A percentile compares a stretch with the other conserved stretches of the same genome.
These are phyloP conservation scores for Drosophila emarginata DNA, from an alignment of 2,888 invertebrate genomes.

Conservation along the genomic window DNA sequence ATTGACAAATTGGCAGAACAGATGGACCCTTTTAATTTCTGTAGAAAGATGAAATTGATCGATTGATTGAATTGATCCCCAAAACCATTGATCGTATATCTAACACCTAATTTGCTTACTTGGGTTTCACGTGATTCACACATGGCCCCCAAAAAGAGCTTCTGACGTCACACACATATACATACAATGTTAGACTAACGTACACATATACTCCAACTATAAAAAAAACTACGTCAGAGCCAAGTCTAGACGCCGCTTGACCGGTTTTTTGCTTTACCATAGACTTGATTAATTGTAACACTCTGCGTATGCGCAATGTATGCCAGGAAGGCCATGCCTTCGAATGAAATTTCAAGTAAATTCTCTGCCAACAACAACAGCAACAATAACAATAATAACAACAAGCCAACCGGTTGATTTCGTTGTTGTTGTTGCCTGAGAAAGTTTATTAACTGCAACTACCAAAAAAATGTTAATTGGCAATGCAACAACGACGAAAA, in stretches of 20 bases:
- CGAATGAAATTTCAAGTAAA: slow-evolving; percentile 66
- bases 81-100: neutral
- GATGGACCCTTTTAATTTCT: neutral
- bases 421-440: slow-evolving; percentile 61
- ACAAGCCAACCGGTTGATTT: slow-evolving; percentile 59
- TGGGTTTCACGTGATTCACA: slow-evolving; percentile 1
- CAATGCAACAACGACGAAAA: slow-evolving; percentile 47
- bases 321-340: slow-evolving; percentile 64
- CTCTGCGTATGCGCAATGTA: slow-evolving; percentile 73
- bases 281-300: slow-evolving; percentile 53
- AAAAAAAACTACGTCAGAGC: slow-evolving; percentile 58
- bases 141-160: neutral
- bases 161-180: neutral
- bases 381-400: slow-evolving; percentile 16
- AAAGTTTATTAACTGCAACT: slow-evolving; percentile 62
- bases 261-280: slow-evolving; percentile 48
- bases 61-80: neutral
- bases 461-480: slow-evolving; percentile 61
- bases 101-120: neutral
- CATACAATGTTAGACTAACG: neutral
- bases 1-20: neutral
- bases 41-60: neutral
- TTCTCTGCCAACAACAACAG: slow-evolving; percentile 49
- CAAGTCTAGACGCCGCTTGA: slow-evolving; percentile 35
- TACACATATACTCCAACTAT: slow-evolving; percentile 9